phyloP scores from a whole-genome alignment of 2,888 invertebrate genomes.

The Abscondita cerata region DNA sequence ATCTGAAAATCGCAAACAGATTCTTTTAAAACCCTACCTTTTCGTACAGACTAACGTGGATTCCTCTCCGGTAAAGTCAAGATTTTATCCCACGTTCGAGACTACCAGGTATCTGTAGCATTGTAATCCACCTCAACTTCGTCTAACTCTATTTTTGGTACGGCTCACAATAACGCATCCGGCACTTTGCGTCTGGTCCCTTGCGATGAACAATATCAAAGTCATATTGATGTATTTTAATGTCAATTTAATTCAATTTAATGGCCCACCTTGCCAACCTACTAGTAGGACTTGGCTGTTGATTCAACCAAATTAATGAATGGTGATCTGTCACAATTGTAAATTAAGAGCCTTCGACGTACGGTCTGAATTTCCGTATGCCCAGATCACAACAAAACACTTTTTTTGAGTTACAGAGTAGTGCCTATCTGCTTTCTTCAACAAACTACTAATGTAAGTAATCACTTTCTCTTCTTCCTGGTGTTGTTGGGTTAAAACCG shows the following conservation, averaged over 20 bases:
- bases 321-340: conserved; percentile 1
- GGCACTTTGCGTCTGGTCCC: not conserved
- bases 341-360: not conserved
- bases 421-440: conserved; percentile 48
- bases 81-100: too few species aligned
- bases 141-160: too few species aligned
- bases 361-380: not conserved
- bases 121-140: too few species aligned
- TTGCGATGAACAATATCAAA: not conserved
- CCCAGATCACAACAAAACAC: conserved; percentile 41
- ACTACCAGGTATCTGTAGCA: too few species aligned
- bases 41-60: too few species aligned
- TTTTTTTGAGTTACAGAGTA: conserved; percentile 52
- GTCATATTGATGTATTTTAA: not conserved
- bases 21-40: too few species aligned
- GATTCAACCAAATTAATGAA: not conserved
- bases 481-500: too few species aligned
- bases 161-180: not conserved
- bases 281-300: not conserved
- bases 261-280: not conserved
- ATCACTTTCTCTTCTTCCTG: conserved; percentile 46
- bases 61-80: too few species aligned
- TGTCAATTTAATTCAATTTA: too few species aligned
- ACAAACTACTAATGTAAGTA: conserved; percentile 48
- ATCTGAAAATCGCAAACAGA: too few species aligned